Percentiles rank a stretch among this genome's conserved stretches.
Evolutionary conservation across 2,113 vertebrate species (phyloP).

Genomic region (Colistium nudipinnis): DNA sequence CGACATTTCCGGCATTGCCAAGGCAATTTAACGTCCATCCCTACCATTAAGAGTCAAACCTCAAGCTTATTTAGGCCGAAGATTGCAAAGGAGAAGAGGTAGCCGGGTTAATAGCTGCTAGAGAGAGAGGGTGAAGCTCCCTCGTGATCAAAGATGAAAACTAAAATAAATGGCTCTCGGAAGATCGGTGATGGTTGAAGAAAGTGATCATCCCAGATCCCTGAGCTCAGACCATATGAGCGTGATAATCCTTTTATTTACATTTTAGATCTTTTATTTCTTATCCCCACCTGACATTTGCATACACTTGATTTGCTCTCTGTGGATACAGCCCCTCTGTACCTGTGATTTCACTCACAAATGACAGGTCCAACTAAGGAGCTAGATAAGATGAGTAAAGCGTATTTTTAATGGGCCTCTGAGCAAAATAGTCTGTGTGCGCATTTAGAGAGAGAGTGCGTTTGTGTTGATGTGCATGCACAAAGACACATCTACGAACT

Average conservation of each 20-base stretch:
- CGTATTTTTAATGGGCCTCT: neutral
- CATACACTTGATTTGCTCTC: neutral
- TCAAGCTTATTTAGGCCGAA: slow-evolving; percentile 9
- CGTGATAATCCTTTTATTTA: neutral
- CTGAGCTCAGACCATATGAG: neutral
- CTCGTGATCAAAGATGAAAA: slow-evolving; percentile 37
- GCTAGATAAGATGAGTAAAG: neutral
- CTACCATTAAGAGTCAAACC: slow-evolving; percentile 16
- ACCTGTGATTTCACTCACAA: neutral
- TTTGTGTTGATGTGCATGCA: slow-evolving; percentile 4
- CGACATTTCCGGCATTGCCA: slow-evolving; percentile 26
- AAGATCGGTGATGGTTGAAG: slow-evolving; percentile 25
- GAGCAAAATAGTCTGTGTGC: neutral
- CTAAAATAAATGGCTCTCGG: slow-evolving; percentile 21
- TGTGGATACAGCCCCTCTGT: neutral
- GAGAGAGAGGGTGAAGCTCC: slow-evolving; percentile 3
- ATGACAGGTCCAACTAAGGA: slow-evolving; percentile 3
- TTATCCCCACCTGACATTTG: slow-evolving; percentile 18
- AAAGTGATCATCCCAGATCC: slow-evolving; percentile 11
- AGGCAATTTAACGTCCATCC: slow-evolving; percentile 13
- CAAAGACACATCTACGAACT: slow-evolving; percentile 8
- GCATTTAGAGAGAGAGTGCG: neutral
- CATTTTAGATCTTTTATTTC: slow-evolving; percentile 9
- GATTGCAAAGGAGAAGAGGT: neutral
- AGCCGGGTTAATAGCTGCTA: slow-evolving; percentile 7